Evolutionary conservation across 2,113 vertebrate species (phyloP).

Genomic region (Xenotilapia longispinis): DNA sequence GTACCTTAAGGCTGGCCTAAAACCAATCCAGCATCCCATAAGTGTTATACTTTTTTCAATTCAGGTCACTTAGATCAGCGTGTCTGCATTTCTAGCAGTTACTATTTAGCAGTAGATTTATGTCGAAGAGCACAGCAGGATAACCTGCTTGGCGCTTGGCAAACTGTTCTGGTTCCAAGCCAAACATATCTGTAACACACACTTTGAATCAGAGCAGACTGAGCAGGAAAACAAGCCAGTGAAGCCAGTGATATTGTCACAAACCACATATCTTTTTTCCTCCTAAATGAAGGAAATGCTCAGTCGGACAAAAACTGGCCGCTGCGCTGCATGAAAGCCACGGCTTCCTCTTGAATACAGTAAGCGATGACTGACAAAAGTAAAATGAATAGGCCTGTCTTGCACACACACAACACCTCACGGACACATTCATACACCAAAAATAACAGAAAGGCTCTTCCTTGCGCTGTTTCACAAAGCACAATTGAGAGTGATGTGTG

Average conservation of each 20-base stretch:
- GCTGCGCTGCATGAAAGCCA: constrained; percentile 18
- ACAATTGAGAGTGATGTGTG: constrained; percentile 63
- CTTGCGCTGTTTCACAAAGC: constrained; percentile 41
- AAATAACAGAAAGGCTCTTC: constrained; percentile 57
- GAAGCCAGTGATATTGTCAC: constrained; percentile 18
- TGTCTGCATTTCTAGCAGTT: constrained; percentile 25
- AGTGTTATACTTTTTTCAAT: constrained; percentile 11
- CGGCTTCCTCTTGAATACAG: constrained; percentile 60
- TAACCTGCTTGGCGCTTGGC: constrained; percentile 58
- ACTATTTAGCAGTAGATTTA: constrained; percentile 64
- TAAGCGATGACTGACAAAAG: constrained; percentile 51
- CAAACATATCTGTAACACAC: constrained; percentile 50
- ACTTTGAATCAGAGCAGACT: constrained; percentile 18
- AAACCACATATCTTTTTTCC: neutral
- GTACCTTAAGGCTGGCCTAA: neutral
- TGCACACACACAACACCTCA: constrained; percentile 29
- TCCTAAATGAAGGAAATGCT: constrained; percentile 51
- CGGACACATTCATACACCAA: constrained; percentile 47
- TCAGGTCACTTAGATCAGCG: constrained; percentile 20
- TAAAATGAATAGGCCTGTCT: constrained; percentile 50
- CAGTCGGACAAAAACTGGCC: constrained; percentile 26
- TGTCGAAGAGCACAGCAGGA: constrained; percentile 58
- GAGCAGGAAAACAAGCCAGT: constrained; percentile 23
- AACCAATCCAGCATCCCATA: constrained; percentile 9
- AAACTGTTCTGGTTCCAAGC: constrained; percentile 48